Evolutionary conservation across 2,797 vertebrate genomes (phyloP), one percentile per base, ranked within the genome.

Genomic region (Artibeus lituratus): DNA sequence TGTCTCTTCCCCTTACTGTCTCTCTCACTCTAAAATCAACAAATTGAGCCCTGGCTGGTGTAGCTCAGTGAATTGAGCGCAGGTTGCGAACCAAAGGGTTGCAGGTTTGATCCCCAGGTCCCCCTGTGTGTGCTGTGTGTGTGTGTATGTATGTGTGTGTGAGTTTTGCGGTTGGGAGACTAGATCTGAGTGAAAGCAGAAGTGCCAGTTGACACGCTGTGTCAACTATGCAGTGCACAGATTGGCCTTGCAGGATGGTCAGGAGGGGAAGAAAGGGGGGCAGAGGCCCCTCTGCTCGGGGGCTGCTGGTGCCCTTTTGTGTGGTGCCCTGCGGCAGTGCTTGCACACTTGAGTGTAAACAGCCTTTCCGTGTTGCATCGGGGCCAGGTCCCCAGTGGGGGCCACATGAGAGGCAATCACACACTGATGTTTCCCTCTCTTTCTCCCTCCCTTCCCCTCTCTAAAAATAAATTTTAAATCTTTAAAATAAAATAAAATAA

Each of bases 311-410:
- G 69, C 69, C 95, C 87, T 53, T 97, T 97, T 80, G 0, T 70
- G 78, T 92, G n/a, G n/a, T n/a, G n/a, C 42, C 86, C 84, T 62
- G 86, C 90, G 87, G 93, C 0, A 24, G 73, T 83, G 96, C 94
- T 90, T 95, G 83, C 81, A 3, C 49, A 37, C 88, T 95, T 91
- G 94, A 87, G 88, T 74, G 12, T 96, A 94, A 96, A 96, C 90
- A 84, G 85, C 67, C 84, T 88, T 81, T 97, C 93, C 96, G 55
- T 97, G 97, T 98, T 98, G 97, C 94, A n/a, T n/a, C n/a, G n/a
- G n/a, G n/a, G n/a, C n/a, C n/a, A n/a, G n/a, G n/a, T n/a, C n/a
- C n/a, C n/a, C n/a, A n/a, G n/a, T n/a, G n/a, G n/a, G n/a, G n/a
- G n/a, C n/a, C n/a, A n/a, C n/a, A n/a, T n/a, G n/a, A n/a, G n/a